Evolutionary conservation across 2,888 invertebrate genomes (phyloP).

Genomic region (Phasia obesa): DNA sequence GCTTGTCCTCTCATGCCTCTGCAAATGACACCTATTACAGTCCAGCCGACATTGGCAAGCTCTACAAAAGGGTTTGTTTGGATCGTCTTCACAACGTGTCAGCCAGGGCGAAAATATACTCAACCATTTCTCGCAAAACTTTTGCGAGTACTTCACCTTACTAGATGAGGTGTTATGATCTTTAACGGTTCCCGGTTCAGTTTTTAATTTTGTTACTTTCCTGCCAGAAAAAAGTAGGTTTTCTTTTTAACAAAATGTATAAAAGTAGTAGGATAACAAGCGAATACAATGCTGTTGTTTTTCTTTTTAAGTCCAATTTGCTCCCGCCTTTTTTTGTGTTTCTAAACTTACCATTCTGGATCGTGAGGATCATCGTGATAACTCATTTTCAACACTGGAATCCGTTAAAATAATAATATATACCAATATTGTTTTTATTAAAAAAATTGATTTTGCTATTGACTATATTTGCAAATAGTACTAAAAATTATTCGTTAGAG

Average conservation of each 20-base stretch:
- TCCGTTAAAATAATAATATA: background rate
- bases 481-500: slow-evolving; percentile 39
- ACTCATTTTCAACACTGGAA: slow-evolving; percentile 76
- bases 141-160: slow-evolving; percentile 78
- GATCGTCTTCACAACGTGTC: slow-evolving; percentile 76
- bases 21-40: slow-evolving; percentile 80
- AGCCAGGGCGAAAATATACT: slow-evolving; percentile 80
- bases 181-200: slow-evolving; percentile 71
- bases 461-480: slow-evolving; percentile 58
- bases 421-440: background rate
- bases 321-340: slow-evolving; percentile 13
- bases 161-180: slow-evolving; percentile 57
- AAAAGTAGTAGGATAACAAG: slow-evolving; percentile 64
- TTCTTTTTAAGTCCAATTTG: slow-evolving; percentile 9
- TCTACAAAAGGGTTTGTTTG: slow-evolving; percentile 79
- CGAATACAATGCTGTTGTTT: slow-evolving; percentile 57
- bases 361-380: slow-evolving; percentile 79
- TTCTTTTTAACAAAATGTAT: slow-evolving; percentile 27
- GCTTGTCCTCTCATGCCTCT: slow-evolving; percentile 79
- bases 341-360: slow-evolving; percentile 77
- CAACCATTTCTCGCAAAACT: slow-evolving; percentile 80
- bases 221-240: slow-evolving; percentile 72
- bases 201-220: slow-evolving; percentile 78
- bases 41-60: slow-evolving; percentile 79
- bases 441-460: slow-evolving; percentile 4